Percentiles rank a stretch among this genome's conserved stretches.
Conservation (phyloP, 2,113 vertebrate species). For the Junco hyemalis region DNA sequence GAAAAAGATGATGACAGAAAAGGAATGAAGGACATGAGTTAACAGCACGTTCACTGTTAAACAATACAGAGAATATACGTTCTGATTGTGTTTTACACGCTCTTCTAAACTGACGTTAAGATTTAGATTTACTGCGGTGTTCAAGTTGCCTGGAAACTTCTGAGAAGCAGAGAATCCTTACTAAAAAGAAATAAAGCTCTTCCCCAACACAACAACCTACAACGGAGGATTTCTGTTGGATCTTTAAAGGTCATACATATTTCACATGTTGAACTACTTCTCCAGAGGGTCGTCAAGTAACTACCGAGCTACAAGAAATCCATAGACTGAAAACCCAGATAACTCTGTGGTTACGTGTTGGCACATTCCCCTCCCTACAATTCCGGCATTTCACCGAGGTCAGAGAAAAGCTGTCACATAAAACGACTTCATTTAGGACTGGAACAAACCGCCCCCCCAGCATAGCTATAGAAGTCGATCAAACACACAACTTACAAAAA, state of each 20-base stretch:
- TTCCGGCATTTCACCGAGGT: constrained; percentile 25
- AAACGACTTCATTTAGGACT: background rate
- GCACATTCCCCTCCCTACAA: background rate
- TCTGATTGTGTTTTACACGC: background rate
- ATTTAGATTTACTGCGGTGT: background rate
- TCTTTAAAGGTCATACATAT: background rate
- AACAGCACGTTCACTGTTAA: background rate
- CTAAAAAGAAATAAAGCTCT: background rate
- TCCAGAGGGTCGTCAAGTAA: background rate
- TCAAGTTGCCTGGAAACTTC: constrained; percentile 55
- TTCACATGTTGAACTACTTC: background rate
- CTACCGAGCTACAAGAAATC: background rate
- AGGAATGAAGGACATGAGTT: background rate
- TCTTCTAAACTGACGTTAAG: background rate
- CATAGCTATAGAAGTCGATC: background rate
- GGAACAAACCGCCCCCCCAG: background rate
- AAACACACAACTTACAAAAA: background rate
- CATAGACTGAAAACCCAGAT: background rate
- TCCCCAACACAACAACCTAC: background rate
- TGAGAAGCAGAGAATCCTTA: background rate
- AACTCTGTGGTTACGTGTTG: background rate
- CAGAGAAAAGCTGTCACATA: constrained; percentile 30
- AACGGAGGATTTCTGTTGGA: background rate
- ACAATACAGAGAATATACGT: background rate
- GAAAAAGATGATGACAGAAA: background rate